A percentile compares a stretch with the other conserved stretches of the same genome.
Evolutionary conservation across 92 coral and sea anemone genomes (phyloP).

Genomic region (Siderastrea radians): DNA sequence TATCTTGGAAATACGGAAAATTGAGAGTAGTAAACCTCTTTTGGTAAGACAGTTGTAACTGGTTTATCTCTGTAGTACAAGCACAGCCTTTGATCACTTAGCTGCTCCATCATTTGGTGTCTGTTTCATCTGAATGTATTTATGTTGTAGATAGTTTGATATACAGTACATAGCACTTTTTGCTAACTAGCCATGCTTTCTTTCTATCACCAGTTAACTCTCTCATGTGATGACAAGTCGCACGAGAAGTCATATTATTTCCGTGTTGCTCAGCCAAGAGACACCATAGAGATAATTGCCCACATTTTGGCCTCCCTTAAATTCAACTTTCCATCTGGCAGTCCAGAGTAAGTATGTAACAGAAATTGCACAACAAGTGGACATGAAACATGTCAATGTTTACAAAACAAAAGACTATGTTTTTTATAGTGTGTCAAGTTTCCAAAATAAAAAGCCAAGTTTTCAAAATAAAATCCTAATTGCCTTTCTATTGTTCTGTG

Average conservation of each 20-base stretch:
- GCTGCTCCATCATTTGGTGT: too few relatives aligned
- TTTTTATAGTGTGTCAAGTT: too few relatives aligned
- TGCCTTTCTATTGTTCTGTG: too few relatives aligned
- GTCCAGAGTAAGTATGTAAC: slow-evolving; percentile 86
- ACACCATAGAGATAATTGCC: slow-evolving; percentile 84
- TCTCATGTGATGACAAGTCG: slow-evolving; percentile 85
- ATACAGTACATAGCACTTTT: background rate
- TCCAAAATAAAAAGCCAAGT: too few relatives aligned
- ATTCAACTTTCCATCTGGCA: slow-evolving; percentile 89
- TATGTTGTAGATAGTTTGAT: too few relatives aligned
- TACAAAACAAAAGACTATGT: too few relatives aligned
- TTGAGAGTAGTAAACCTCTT: slow-evolving; percentile 93
- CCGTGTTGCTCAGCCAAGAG: slow-evolving; percentile 79
- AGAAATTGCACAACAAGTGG: background rate
- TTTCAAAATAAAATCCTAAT: too few relatives aligned
- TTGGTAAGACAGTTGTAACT: slow-evolving; percentile 71
- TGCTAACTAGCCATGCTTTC: background rate
- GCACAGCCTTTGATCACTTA: too few relatives aligned
- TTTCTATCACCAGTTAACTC: slow-evolving; percentile 59
- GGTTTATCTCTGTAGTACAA: too few relatives aligned
- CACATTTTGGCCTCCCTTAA: slow-evolving; percentile 89
- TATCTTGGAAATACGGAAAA: slow-evolving; percentile 82
- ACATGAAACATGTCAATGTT: too few relatives aligned
- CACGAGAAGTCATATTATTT: slow-evolving; percentile 82
- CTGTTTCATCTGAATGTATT: too few relatives aligned